Percentiles rank a stretch among this genome's conserved stretches.
Evolutionary conservation across 30 jellyfish, hydroid and myxozoan genomes (phyloP).

Genomic region (Chrysaora quinquecirrha): DNA sequence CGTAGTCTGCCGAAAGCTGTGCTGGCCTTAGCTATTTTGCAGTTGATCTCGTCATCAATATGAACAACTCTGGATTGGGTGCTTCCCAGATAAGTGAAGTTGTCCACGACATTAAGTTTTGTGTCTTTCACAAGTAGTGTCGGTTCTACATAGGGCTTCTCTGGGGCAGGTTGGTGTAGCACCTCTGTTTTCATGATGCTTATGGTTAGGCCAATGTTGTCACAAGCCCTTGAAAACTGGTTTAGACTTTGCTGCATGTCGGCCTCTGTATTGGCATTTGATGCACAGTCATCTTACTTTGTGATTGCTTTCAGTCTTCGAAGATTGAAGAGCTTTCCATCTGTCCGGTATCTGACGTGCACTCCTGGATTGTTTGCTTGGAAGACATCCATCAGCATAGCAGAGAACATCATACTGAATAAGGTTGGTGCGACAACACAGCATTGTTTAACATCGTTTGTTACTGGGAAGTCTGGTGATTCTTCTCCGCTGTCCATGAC

Average conservation of each 20-base stretch:
- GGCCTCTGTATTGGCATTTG: conserved; percentile 4
- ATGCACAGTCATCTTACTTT: conserved; percentile 7
- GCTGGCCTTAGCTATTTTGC: not conserved
- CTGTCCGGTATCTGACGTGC: conserved; percentile 21
- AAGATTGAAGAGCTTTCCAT: conserved; percentile 41
- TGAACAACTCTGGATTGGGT: not conserved
- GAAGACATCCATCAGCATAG: conserved; percentile 3
- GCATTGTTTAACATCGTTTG: conserved; percentile 52
- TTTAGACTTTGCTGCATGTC: conserved; percentile 6
- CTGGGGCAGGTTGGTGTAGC: not conserved
- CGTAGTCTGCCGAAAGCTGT: not conserved
- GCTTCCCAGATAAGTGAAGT: conserved; percentile 10
- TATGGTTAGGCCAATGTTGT: not conserved
- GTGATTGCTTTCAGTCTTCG: conserved; percentile 31
- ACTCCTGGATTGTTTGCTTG: not conserved
- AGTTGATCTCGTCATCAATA: not conserved
- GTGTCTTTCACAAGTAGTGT: not conserved
- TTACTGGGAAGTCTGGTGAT: not conserved
- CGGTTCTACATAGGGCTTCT: not conserved
- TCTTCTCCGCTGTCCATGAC: not conserved
- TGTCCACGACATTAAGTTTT: not conserved
- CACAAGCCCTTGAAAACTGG: conserved; percentile 9
- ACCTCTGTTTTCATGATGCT: conserved; percentile 1
- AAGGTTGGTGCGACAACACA: conserved; percentile 34
- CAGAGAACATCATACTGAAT: conserved; percentile 4